Evolutionary conservation across 2,797 vertebrate species (phyloP).

Genomic region (Anabas testudineus): DNA sequence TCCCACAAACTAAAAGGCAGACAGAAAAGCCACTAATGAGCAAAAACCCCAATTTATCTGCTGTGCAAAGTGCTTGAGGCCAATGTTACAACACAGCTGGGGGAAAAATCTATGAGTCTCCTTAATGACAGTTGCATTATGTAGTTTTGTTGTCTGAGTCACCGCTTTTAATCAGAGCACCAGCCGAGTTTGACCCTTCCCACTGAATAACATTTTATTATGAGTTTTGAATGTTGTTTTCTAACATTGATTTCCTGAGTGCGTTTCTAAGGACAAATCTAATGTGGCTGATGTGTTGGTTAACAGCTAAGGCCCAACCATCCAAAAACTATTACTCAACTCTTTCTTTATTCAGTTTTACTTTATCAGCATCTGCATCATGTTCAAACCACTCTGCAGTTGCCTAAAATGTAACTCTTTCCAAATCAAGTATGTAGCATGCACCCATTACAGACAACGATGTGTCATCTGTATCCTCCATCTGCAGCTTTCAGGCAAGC

Average conservation of each 20-base stretch:
- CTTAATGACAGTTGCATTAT: slow-evolving; percentile 15
- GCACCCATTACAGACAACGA: slow-evolving; percentile 31
- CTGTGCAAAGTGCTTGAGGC: slow-evolving; percentile 20
- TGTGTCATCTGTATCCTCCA: slow-evolving; percentile 3
- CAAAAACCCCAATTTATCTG: slow-evolving; percentile 36
- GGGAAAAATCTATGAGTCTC: slow-evolving; percentile 4
- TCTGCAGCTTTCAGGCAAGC: slow-evolving; percentile 13
- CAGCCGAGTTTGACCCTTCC: slow-evolving; percentile 5
- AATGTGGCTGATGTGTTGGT: slow-evolving; percentile 58
- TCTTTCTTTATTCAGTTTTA: slow-evolving; percentile 52
- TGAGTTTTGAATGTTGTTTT: neutral
- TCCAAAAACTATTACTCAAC: slow-evolving; percentile 69
- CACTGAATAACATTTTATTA: neutral
- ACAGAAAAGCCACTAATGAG: slow-evolving; percentile 34
- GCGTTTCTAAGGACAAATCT: slow-evolving; percentile 29
- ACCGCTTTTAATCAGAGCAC: slow-evolving; percentile 7
- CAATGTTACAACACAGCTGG: slow-evolving; percentile 3
- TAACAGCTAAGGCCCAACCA: slow-evolving; percentile 42
- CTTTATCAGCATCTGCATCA: slow-evolving; percentile 73
- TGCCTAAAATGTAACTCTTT: slow-evolving; percentile 42
- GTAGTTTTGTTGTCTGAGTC: neutral
- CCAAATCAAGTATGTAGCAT: slow-evolving; percentile 26
- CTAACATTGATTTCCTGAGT: slow-evolving; percentile 24
- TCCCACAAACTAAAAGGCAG: slow-evolving; percentile 2
- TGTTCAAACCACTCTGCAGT: slow-evolving; percentile 63